Conservation (phyloP, 1,140 invertebrate species). For the Heliconius hewitsoni region DNA sequence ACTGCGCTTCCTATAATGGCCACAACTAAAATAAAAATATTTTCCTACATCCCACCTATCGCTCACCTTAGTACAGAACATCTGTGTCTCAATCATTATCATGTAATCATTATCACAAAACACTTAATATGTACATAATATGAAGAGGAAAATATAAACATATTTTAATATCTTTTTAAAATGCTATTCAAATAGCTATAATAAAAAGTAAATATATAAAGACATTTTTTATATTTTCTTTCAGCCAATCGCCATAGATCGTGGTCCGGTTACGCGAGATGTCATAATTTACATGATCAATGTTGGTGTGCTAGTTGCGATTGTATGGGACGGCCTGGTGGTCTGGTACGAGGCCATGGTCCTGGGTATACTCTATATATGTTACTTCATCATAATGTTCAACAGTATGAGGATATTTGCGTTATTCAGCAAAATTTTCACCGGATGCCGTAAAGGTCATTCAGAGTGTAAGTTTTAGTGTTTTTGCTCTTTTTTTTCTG, state of each 20-base stretch:
- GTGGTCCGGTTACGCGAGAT: conserved; percentile 92
- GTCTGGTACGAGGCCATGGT: conserved; percentile 89
- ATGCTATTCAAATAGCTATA: not conserved
- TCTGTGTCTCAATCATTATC: too few species aligned
- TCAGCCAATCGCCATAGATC: conserved; percentile 91
- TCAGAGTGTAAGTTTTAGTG: conserved; percentile 42
- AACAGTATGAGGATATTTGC: conserved; percentile 66
- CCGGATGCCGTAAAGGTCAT: conserved; percentile 27
- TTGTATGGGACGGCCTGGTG: conserved; percentile 91
- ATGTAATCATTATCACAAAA: too few species aligned
- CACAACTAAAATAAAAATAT: too few species aligned
- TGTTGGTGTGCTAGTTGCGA: conserved; percentile 86
- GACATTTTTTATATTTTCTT: not conserved
- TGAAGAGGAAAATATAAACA: too few species aligned
- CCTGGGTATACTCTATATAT: conserved; percentile 86
- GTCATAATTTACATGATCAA: conserved; percentile 91
- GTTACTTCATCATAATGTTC: conserved; percentile 82
- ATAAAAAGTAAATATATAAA: not conserved
- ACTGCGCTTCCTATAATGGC: too few species aligned
- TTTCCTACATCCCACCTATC: too few species aligned
- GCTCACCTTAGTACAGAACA: too few species aligned
- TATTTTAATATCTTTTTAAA: not conserved
- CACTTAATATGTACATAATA: too few species aligned
- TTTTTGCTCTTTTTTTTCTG: not conserved
- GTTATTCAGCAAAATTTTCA: conserved; percentile 15